Base-by-base conservation (phyloP, 1,140 invertebrate species). In the Platorchestia sp. region DNA sequence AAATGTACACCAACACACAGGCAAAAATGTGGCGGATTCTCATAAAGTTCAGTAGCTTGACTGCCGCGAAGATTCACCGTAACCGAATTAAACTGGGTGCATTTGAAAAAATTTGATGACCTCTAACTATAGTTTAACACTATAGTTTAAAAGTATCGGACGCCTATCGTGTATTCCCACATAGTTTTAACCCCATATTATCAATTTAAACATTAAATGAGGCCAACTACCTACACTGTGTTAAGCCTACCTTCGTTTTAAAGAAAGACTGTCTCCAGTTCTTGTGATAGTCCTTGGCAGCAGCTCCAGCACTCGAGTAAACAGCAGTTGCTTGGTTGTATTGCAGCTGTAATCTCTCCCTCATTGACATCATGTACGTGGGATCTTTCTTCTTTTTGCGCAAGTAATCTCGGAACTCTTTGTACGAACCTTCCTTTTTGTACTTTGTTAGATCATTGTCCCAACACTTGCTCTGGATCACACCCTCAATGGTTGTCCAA, bases 1-100 rank as follows among this genome's bases (percentile, higher is more conserved):
- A n/a, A n/a, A n/a, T 96, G n/a, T 97, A 96, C 95, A 97, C 97
- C 87, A 97, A 97, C 36, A 95, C 95, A 91, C 96, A 93, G 95
- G 96, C 95, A 95, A 95, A 95, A 96, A 95, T 47, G n/a, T n/a
- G n/a, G n/a, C n/a, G n/a, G n/a, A n/a, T n/a, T n/a, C n/a, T n/a
- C n/a, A n/a, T n/a, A n/a, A n/a, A n/a, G n/a, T n/a, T n/a, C n/a
- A n/a, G n/a, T n/a, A n/a, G n/a, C n/a, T n/a, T n/a, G n/a, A n/a
- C n/a, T n/a, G n/a, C n/a, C n/a, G n/a, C n/a, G n/a, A n/a, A n/a
- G n/a, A n/a, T n/a, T n/a, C n/a, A n/a, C n/a, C n/a, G n/a, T n/a
- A n/a, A n/a, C n/a, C n/a, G n/a, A n/a, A n/a, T n/a, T n/a, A n/a
- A n/a, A n/a, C n/a, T n/a, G n/a, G n/a, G n/a, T n/a, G n/a, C n/a